These are phyloP conservation scores for Hemicordylus capensis DNA, from an alignment of 2,113 vertebrate genomes.

Conservation along the genomic window DNA sequence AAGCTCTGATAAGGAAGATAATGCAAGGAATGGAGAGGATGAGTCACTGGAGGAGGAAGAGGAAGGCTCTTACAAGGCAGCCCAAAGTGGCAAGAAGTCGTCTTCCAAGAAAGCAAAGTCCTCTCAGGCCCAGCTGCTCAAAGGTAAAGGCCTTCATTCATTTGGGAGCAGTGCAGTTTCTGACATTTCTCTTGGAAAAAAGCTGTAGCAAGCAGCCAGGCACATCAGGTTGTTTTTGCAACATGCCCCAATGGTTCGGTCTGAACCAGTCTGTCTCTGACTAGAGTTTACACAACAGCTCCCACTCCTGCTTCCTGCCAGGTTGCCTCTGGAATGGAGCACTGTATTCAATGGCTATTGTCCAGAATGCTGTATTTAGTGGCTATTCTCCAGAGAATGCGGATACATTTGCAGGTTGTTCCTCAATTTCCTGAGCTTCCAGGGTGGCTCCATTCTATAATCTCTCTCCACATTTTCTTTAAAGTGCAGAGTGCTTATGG, in stretches of 20 bases:
- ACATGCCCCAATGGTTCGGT: not conserved
- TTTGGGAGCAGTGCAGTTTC: not conserved
- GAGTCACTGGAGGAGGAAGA: not conserved
- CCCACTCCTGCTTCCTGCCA: not conserved
- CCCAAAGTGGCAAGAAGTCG: constrained; percentile 39
- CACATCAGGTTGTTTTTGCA: too few species aligned
- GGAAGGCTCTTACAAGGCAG: not conserved
- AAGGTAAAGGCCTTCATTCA: constrained; percentile 60
- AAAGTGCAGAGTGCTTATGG: not conserved
- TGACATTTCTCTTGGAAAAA: not conserved
- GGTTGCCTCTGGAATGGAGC: not conserved
- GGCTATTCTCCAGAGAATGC: not conserved
- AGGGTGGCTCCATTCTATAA: not conserved
- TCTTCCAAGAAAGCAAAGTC: constrained; percentile 30
- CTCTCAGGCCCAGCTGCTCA: constrained; percentile 32
- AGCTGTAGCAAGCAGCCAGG: not conserved
- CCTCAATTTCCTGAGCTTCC: not conserved
- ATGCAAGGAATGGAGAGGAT: not conserved
- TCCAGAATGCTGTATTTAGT: not conserved
- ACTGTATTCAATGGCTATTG: not conserved
- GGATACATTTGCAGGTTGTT: not conserved
- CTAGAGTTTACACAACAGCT: not conserved
- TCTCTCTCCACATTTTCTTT: not conserved
- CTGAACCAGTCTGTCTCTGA: not conserved
- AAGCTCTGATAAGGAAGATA: constrained; percentile 16